Conservation (phyloP, 2,888 invertebrate genomes). For the Itoplectis maculator region DNA sequence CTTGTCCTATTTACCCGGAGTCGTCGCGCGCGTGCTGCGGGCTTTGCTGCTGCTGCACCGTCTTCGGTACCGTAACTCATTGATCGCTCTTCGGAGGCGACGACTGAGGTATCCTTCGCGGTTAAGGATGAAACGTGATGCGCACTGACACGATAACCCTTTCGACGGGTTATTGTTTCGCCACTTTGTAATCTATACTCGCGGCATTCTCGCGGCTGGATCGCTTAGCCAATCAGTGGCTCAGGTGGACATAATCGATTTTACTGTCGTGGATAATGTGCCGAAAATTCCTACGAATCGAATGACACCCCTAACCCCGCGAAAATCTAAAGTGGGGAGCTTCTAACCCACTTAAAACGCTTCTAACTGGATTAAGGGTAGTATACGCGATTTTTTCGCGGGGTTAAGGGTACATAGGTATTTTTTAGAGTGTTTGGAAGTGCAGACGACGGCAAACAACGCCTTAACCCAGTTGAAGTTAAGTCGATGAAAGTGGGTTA, state of each 20-base stretch:
- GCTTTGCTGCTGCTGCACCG: neutral
- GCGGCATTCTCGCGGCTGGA: neutral
- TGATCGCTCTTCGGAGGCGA: conserved; percentile 25
- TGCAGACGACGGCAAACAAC: neutral
- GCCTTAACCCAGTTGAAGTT: neutral
- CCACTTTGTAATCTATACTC: neutral
- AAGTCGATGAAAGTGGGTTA: neutral
- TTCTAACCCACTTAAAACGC: neutral
- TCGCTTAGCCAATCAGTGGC: neutral
- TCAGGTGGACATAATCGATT: neutral
- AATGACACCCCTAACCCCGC: neutral
- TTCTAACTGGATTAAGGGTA: neutral
- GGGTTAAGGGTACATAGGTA: neutral
- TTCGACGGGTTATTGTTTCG: conserved; percentile 17
- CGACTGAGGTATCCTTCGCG: neutral
- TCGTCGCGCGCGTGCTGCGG: conserved; percentile 32
- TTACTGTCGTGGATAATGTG: neutral
- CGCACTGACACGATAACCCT: conserved; percentile 19
- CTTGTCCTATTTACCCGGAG: conserved; percentile 44
- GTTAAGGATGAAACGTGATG: neutral
- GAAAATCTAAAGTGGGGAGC: neutral
- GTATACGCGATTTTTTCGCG: neutral
- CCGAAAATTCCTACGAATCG: neutral
- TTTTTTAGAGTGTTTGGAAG: neutral
- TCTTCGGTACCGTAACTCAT: conserved; percentile 48